Evolutionary conservation across 35 echinoderm and acorn worm genomes (phyloP).

Genomic region (Ophioderma brevispina): DNA sequence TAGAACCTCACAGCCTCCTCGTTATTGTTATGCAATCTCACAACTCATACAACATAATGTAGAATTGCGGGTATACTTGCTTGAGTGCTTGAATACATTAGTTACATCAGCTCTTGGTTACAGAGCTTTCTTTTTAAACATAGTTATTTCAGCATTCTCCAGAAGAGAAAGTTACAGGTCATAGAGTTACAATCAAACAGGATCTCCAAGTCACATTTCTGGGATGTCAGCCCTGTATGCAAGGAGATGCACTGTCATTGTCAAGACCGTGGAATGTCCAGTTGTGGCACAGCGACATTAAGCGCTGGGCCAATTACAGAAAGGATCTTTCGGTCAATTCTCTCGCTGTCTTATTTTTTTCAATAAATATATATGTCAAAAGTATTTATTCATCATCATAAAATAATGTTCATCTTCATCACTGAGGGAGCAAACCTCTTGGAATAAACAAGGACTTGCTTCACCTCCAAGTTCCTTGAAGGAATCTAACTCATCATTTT

Average conservation of each 20-base stretch:
- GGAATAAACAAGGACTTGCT: neutral
- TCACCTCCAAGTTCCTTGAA: neutral
- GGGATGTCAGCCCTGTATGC: neutral
- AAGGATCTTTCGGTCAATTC: neutral
- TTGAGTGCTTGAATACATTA: neutral
- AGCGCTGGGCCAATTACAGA: neutral
- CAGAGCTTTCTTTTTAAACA: neutral
- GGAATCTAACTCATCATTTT: neutral
- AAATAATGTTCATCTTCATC: neutral
- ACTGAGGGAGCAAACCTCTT: neutral
- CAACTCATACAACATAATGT: neutral
- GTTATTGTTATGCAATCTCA: neutral
- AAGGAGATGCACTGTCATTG: neutral
- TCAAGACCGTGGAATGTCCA: constrained; percentile 6
- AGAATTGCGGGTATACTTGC: neutral
- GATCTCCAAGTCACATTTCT: neutral
- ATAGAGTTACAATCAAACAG: neutral
- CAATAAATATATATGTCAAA: no score
- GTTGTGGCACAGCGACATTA: neutral
- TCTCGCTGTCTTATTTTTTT: neutral
- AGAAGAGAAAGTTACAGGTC: neutral
- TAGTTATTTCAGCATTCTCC: neutral
- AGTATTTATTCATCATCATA: neutral
- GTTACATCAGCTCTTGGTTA: neutral
- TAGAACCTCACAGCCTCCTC: neutral